Evolutionary conservation across 1,140 invertebrate genomes (phyloP).

Genomic region (Diplogasteroides magnus): DNA sequence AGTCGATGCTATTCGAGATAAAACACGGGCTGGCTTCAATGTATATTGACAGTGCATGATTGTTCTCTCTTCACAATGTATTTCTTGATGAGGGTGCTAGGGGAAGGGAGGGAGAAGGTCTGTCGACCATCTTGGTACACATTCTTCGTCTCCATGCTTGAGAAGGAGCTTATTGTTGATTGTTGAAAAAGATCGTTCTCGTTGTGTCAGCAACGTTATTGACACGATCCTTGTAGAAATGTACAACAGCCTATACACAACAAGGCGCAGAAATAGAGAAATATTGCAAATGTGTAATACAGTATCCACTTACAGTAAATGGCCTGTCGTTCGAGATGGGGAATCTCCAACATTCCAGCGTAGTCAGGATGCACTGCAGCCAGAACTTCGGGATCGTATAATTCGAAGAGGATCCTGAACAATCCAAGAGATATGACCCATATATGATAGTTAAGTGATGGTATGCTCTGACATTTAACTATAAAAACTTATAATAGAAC

Average conservation of each 20-base stretch:
- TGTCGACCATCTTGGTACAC: no score
- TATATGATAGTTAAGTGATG: no score
- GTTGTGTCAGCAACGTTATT: no score
- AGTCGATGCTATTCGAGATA: neutral
- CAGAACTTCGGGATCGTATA: constrained; percentile 25
- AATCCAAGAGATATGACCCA: neutral
- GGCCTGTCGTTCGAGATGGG: constrained; percentile 35
- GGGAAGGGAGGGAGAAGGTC: no score
- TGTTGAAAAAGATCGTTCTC: no score
- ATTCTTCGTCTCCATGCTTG: no score
- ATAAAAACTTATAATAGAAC: no score
- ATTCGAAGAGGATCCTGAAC: constrained; percentile 12
- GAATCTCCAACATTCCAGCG: constrained; percentile 32
- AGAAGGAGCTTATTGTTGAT: no score
- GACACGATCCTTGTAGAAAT: no score
- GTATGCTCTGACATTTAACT: no score
- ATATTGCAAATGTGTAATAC: neutral
- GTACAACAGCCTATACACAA: constrained; percentile 6
- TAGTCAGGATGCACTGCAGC: constrained; percentile 35
- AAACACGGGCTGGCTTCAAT: neutral
- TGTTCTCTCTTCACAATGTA: no score
- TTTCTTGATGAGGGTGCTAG: no score
- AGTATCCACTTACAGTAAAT: constrained; percentile 39
- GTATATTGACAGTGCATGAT: constrained; percentile 25
- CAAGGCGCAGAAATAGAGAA: neutral